These are phyloP conservation scores for Noctilio leporinus DNA, from an alignment of 2,113 vertebrate species.

Conservation along the genomic window DNA sequence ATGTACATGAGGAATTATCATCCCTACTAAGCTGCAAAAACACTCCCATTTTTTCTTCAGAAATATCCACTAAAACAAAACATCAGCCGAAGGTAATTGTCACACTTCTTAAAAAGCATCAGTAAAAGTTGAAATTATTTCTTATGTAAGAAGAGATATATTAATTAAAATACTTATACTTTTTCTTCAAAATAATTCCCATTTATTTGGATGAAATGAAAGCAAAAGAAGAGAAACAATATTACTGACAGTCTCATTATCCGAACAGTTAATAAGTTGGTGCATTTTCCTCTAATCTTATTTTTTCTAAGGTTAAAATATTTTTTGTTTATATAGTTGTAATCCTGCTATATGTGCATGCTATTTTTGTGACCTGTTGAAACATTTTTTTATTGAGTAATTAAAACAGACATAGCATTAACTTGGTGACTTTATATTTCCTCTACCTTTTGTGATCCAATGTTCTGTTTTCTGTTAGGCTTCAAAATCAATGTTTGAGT, in stretches of 20 bases:
- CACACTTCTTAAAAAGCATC: background rate
- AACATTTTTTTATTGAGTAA: background rate
- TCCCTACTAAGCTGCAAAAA: background rate
- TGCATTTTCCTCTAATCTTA: background rate
- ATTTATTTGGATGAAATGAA: background rate
- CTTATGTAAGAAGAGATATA: background rate
- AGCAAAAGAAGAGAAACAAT: background rate
- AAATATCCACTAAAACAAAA: background rate
- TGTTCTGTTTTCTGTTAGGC: slow-evolving; percentile 13
- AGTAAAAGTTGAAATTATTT: background rate
- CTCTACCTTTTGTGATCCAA: background rate
- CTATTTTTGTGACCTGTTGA: background rate
- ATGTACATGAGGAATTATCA: background rate
- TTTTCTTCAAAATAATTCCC: slow-evolving; percentile 8
- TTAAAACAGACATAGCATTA: slow-evolving; percentile 17
- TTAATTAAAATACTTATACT: background rate
- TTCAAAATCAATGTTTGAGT: slow-evolving; percentile 25
- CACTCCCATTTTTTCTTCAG: background rate
- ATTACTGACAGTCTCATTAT: background rate
- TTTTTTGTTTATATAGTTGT: background rate
- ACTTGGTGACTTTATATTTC: background rate
- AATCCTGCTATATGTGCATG: background rate
- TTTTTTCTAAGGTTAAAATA: background rate
- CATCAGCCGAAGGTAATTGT: background rate
- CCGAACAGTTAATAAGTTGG: background rate